Evolutionary conservation across 1,140 invertebrate species (phyloP), one percentile per base, ranked within the genome.

Genomic region (Psilanteris sp.): DNA sequence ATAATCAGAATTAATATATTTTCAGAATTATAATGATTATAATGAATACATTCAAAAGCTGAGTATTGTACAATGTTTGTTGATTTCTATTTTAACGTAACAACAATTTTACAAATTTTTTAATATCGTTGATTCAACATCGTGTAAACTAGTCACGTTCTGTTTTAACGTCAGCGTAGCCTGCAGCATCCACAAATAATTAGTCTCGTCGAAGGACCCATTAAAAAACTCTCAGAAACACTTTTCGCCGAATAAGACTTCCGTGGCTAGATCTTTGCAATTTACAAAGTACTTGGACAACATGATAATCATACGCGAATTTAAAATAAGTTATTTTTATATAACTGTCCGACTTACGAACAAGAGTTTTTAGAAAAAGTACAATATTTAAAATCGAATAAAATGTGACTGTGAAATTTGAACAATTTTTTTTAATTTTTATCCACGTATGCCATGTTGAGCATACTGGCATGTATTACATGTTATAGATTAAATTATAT

Each of bases 141-240:
- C 59, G 57, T 31, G 32, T 43, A 79, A 70, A 67, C 73, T 76
- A 57, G 73, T 79, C 79, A 80, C 79, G 79, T 78, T 70, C 44
- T 27, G 43, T 46, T 55, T 73, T 79, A 77, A 79, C 70, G 66
- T 52, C 41, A 48, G 32, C 67, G 77, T 80, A 79, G 67, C 73
- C 73, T 55, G 54, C 55, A 66, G 68, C 64, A 50, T 61, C 48
- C 48, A 48, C 77, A 80, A 80, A 80, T 80, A 80, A 80, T 80
- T 80, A 80, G 70, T 74, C 64, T 70, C 50, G 55, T 67, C 70
- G 73, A 68, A 80, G 78, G 66, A 78, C 64, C 71, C 74, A 79
- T 80, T 80, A 79, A 79, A 80, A 80, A 79, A 77, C 77, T 79
- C 77, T 80, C 62, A 62, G 62, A 79, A 80, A 79, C 77, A 80